Evolutionary conservation across 1,140 invertebrate genomes (phyloP).

Genomic region (Trichonephila clavata): DNA sequence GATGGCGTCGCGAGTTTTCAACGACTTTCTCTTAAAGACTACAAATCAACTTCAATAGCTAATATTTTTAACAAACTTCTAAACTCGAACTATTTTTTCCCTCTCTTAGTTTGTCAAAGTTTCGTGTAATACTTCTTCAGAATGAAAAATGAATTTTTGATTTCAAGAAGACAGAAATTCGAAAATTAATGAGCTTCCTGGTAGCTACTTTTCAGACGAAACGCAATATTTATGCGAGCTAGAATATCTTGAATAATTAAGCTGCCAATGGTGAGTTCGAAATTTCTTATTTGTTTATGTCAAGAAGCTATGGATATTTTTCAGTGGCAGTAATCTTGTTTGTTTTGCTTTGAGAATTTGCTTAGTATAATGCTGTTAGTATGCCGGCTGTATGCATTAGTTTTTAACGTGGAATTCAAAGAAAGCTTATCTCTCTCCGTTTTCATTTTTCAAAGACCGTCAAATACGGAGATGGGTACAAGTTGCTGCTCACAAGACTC

Average conservation of each 20-base stretch:
- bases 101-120: no score
- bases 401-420: no score
- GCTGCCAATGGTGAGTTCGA: background rate
- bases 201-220: background rate
- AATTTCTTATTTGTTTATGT: background rate
- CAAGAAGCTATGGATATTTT: background rate
- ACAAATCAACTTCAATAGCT: background rate
- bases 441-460: no score
- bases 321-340: background rate
- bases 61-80: background rate
- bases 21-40: background rate
- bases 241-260: constrained; percentile 21
- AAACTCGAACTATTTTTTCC: no score
- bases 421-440: no score
- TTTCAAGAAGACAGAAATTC: background rate
- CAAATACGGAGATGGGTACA: no score
- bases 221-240: background rate
- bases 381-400: no score
- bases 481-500: no score
- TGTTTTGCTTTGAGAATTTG: background rate
- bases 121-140: background rate
- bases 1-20: background rate
- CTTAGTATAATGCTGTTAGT: no score
- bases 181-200: constrained; percentile 20
- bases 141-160: constrained; percentile 44